Base-by-base conservation (phyloP, 2,113 vertebrate species). In the Dipodomys stephensi region DNA sequence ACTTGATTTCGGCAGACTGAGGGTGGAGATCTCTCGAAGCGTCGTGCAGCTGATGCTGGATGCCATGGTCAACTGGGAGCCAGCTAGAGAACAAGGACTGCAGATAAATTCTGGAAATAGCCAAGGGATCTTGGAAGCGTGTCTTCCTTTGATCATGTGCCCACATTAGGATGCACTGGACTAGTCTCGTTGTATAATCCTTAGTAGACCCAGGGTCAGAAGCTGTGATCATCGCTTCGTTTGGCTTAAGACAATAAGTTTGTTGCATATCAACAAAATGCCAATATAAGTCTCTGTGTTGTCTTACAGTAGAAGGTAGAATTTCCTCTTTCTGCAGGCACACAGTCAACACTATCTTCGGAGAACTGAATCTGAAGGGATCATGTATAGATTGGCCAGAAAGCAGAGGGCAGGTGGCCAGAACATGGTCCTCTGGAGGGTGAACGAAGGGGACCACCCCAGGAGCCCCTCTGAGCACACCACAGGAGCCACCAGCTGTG, bases 401-500 rank as follows among this genome's bases (percentile, higher is more conserved):
- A 79, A 22, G 12, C 30, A 74, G 13, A 53, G 7, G 27, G 49
- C 39, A 39, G 39, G 39, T 6, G 39, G 12, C 2, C 64, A 65
- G 11, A 27, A 64, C 57, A 68, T 49, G 2, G 0, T 1, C 13
- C 18, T 44, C 25, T 27, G 57, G 6, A 57, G 19, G 0, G 0
- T 39, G 2, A 6, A 25, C 18, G 28, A 4, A 9, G 18, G 53
- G 4, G 1, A 2, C 0, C 16, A 32, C 25, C 53, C 35, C 7
- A 1, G 7, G 49, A 53, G 25, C 2, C 44, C 10, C 4, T 0
- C 7, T 16, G 35, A 3, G 12, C 67, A 22, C 16, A 85, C 8
- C 4, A 1, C 4, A 53, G 10, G 16, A 32, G 2, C 27, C 77
- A 1, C 4, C 3, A 30, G 28, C 15, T 0, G 12, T 28, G 5